phyloP scores from a whole-genome alignment of 2,888 invertebrate genomes.

The Drosophila parthenogenetica region DNA sequence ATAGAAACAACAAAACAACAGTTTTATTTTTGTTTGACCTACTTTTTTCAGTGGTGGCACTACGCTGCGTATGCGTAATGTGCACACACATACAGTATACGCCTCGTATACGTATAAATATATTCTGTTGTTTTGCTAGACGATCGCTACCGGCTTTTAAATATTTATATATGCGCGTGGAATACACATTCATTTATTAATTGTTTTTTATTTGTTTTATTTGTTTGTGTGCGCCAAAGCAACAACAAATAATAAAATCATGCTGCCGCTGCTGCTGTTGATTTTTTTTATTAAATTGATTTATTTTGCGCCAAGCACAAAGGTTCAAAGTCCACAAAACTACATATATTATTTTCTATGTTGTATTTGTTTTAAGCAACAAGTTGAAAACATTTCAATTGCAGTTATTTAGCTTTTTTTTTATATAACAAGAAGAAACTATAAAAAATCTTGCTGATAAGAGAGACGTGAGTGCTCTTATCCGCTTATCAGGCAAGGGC shows the following conservation, averaged over 20 bases:
- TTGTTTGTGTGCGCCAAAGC: slow-evolving; percentile 13
- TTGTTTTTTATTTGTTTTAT: slow-evolving; percentile 12
- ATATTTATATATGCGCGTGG: slow-evolving; percentile 43
- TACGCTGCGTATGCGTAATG: slow-evolving; percentile 65
- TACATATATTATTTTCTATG: slow-evolving; percentile 17
- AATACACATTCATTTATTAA: slow-evolving; percentile 18
- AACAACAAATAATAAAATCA: slow-evolving; percentile 17
- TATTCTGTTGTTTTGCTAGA: slow-evolving; percentile 29
- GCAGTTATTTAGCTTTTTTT: slow-evolving; percentile 10
- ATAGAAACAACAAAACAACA: slow-evolving; percentile 24
- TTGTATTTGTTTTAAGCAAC: slow-evolving; percentile 5
- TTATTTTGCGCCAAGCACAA: slow-evolving; percentile 51
- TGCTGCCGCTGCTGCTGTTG: slow-evolving; percentile 15
- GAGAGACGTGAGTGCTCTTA: slow-evolving; percentile 25
- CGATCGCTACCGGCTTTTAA: slow-evolving; percentile 71
- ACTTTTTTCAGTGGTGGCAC: slow-evolving; percentile 46
- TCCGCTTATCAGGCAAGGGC: slow-evolving; percentile 11
- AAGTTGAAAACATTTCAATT: background rate
- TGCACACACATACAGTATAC: slow-evolving; percentile 15
- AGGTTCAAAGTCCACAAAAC: slow-evolving; percentile 67
- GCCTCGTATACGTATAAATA: no score
- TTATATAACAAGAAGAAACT: slow-evolving; percentile 42
- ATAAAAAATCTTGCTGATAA: slow-evolving; percentile 42
- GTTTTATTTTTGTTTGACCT: slow-evolving; percentile 64
- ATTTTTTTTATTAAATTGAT: slow-evolving; percentile 27